These are phyloP conservation scores for Helogale parvula DNA, from an alignment of 2,113 vertebrate genomes.

Conservation along the genomic window DNA sequence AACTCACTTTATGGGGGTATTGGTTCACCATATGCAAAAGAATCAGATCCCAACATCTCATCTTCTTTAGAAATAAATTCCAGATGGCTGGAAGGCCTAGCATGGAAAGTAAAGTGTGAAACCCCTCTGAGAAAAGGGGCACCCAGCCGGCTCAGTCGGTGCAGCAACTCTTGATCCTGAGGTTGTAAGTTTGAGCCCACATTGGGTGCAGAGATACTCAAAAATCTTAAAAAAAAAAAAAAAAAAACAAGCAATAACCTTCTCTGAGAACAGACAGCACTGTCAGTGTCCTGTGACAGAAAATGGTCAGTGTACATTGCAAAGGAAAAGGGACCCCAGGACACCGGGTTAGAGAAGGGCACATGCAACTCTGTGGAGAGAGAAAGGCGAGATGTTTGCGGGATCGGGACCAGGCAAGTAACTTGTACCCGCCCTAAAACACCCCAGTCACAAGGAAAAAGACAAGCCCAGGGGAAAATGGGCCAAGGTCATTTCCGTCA, in stretches of 20 bases:
- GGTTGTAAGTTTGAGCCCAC: too few relatives aligned
- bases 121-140: not conserved
- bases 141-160: too few relatives aligned
- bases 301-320: not conserved
- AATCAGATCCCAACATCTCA: not conserved
- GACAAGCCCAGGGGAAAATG: not conserved
- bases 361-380: not conserved
- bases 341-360: not conserved
- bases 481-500: not conserved
- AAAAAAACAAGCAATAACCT: too few relatives aligned
- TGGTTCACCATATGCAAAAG: not conserved
- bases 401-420: fast-evolving
- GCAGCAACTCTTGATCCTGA: too few relatives aligned
- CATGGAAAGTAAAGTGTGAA: not conserved
- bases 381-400: not conserved
- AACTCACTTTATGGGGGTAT: not conserved
- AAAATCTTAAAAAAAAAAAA: too few relatives aligned
- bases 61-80: not conserved
- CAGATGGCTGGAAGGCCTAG: not conserved
- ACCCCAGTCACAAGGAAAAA: not conserved
- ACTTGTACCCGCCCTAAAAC: not conserved
- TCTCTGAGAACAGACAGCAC: too few relatives aligned
- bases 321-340: not conserved
- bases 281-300: not conserved
- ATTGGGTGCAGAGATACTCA: too few relatives aligned